Conservation (phyloP, 2,113 vertebrate species). For the Crotophaga sulcirostris region DNA sequence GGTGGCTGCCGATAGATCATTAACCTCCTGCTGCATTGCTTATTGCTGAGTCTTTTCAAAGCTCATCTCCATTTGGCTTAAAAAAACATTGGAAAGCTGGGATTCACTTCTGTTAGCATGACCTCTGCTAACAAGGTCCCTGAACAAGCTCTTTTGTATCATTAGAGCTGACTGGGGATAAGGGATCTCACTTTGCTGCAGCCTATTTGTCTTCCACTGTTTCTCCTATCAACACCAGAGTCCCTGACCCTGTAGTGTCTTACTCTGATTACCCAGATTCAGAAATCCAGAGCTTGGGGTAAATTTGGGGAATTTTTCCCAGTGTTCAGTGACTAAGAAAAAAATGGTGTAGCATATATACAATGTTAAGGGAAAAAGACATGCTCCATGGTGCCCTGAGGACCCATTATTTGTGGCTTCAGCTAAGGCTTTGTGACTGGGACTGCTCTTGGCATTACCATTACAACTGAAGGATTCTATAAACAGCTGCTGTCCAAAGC, state of each 20-base stretch:
- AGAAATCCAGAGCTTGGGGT: background rate
- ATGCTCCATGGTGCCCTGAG: background rate
- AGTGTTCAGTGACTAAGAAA: background rate
- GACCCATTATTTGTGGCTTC: background rate
- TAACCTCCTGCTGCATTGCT: conserved; percentile 2
- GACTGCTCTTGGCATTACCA: background rate
- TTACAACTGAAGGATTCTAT: background rate
- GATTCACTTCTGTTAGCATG: background rate
- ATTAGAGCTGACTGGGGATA: background rate
- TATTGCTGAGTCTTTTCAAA: background rate
- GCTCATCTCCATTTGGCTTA: conserved; percentile 7
- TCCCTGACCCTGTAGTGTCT: background rate
- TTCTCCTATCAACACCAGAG: background rate
- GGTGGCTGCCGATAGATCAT: background rate
- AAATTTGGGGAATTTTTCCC: background rate
- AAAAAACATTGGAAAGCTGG: background rate
- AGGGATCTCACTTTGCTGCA: background rate
- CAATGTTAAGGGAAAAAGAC: background rate
- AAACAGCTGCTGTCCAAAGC: too few relatives aligned
- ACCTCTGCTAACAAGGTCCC: conserved; percentile 49
- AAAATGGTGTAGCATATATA: background rate
- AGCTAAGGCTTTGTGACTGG: background rate
- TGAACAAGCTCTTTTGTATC: background rate
- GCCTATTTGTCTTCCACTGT: background rate
- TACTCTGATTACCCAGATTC: background rate